Evolutionary conservation across 2,888 invertebrate species (phyloP), one percentile per base, ranked within the genome.

Genomic region (Camponotus fellah): DNA sequence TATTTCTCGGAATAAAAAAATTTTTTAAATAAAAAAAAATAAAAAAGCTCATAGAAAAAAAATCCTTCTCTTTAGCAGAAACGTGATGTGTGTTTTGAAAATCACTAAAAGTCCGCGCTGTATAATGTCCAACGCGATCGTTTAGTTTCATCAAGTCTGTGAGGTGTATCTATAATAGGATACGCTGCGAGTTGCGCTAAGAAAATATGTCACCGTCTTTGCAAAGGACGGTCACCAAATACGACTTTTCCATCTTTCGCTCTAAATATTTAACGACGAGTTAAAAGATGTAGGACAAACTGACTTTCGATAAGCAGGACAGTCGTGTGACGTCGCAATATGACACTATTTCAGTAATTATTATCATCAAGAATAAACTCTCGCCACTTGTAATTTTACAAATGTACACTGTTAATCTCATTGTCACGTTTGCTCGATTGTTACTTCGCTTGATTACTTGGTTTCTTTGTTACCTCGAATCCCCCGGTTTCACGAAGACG

Each of bases 71-170:
- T 34, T 21, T 46, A 26, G 46, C 46, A 37, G 49, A 71, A 80
- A 80, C 26, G 37, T 12, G 60, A 71, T 79, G 69, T 60, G 37
- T 66, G 56, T 80, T 80, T 71, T 69, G 26, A n/a, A 37, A 62
- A 80, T 71, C 26, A 9, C 21, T 49, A 14, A 49, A 49, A 62
- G 21, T 69, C 46, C 14, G 21, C 10, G 34, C 8, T 14, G 4
- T 56, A 26, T 43, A 21, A 26, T 26, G 17, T 66, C 10, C 17
- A 34, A 46, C 17, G 21, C 26, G 26, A 79, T 60, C 21, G 14
- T 79, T 34, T 60, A 34, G 34, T 60, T 60, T 68, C 40, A 26
- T 53, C 40, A 21, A 37, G 56, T 10, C 21, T 37, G 17, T 26
- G 9, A 9, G 17, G 32, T 8, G 17, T 32, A n/a, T 17, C 49